A percentile compares a stretch with the other conserved stretches of the same genome.
Conservation (phyloP, 2,797 vertebrate species). For the Rhinichthys osculus region DNA sequence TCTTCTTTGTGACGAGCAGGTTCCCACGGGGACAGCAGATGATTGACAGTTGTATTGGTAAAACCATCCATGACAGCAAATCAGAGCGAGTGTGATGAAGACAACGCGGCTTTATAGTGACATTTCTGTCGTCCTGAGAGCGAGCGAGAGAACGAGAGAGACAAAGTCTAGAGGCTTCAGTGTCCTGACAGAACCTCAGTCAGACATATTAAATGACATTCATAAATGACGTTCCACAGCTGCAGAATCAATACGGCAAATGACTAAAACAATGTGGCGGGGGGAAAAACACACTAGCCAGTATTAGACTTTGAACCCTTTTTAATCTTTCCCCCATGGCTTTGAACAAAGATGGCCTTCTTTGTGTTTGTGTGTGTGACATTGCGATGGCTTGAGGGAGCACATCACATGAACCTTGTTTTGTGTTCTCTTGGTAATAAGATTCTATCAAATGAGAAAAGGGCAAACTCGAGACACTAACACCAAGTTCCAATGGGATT, state of each 20-base stretch:
- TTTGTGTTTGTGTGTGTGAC: slow-evolving; percentile 52
- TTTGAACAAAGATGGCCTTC: slow-evolving; percentile 60
- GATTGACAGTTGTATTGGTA: slow-evolving; percentile 50
- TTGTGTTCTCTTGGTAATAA: slow-evolving; percentile 50
- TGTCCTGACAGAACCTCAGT: slow-evolving; percentile 37
- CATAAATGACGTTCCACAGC: slow-evolving; percentile 23
- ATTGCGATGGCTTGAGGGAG: slow-evolving; percentile 36
- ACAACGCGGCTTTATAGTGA: slow-evolving; percentile 15
- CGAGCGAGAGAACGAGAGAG: background rate
- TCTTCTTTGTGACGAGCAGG: slow-evolving; percentile 11
- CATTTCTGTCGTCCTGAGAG: slow-evolving; percentile 38
- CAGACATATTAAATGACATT: slow-evolving; percentile 51
- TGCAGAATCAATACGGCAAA: slow-evolving; percentile 39
- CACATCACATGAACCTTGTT: slow-evolving; percentile 50
- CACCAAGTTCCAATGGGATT: background rate
- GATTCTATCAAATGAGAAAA: slow-evolving; percentile 42
- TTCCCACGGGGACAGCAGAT: slow-evolving; percentile 12
- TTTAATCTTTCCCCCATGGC: slow-evolving; percentile 38
- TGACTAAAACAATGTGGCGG: slow-evolving; percentile 26
- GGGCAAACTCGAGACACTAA: slow-evolving; percentile 25
- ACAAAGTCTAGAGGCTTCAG: slow-evolving; percentile 15
- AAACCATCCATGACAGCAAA: slow-evolving; percentile 30
- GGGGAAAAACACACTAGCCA: slow-evolving; percentile 14
- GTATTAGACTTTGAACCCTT: slow-evolving; percentile 26
- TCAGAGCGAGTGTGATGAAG: slow-evolving; percentile 29